Conservation (phyloP, 2,888 invertebrate species). For the Spilarctia lutea region DNA sequence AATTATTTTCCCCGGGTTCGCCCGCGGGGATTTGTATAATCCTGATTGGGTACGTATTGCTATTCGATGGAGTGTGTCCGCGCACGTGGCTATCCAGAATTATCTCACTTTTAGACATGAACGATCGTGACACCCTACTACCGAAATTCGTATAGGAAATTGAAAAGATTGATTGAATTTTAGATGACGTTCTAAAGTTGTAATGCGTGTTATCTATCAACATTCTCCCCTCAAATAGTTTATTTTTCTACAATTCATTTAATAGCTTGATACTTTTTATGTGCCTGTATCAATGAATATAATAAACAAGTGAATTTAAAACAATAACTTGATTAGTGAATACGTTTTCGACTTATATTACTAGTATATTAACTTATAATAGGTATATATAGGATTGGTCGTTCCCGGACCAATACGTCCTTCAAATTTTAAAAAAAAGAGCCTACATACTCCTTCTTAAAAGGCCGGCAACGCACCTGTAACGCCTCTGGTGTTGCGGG, state of each 20-base stretch:
- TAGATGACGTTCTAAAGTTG: conserved; percentile 30
- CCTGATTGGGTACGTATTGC: conserved; percentile 85
- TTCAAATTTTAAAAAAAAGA: too few relatives aligned
- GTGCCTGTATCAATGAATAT: neutral
- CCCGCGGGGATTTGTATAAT: conserved; percentile 83
- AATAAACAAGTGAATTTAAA: neutral
- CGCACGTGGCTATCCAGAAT: conserved; percentile 75
- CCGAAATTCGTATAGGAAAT: conserved; percentile 47
- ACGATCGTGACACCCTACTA: conserved; percentile 54
- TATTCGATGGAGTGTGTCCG: conserved; percentile 81
- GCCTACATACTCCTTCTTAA: too few relatives aligned
- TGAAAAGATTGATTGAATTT: conserved; percentile 53
- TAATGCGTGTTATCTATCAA: conserved; percentile 1
- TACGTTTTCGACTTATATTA: too few relatives aligned
- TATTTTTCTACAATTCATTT: neutral
- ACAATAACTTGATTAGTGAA: too few relatives aligned
- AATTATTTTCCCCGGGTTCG: conserved; percentile 78
- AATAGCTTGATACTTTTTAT: neutral
- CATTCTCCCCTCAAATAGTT: neutral
- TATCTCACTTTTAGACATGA: conserved; percentile 68
- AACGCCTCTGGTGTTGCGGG: too few relatives aligned
- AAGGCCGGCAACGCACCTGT: too few relatives aligned
- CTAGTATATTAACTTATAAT: too few relatives aligned
- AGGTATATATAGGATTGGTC: too few relatives aligned
- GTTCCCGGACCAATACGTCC: too few relatives aligned